Evolutionary conservation across 2,888 invertebrate species (phyloP).

Genomic region (Nomada flava): DNA sequence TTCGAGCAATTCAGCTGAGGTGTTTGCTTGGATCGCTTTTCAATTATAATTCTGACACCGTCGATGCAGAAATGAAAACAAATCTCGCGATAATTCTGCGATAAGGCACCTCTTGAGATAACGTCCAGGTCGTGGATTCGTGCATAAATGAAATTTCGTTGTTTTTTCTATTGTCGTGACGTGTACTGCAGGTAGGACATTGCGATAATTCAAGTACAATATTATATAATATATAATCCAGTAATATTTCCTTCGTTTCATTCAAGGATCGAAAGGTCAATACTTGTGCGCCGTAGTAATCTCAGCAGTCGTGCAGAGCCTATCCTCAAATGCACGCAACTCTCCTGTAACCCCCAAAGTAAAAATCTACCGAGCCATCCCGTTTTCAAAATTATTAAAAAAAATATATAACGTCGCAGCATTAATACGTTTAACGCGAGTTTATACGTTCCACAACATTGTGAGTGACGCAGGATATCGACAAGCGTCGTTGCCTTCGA

Average conservation of each 20-base stretch:
- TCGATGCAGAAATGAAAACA: constrained; percentile 49
- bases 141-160: constrained; percentile 24
- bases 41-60: constrained; percentile 28
- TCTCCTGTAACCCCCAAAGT: too few species aligned
- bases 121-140: constrained; percentile 16
- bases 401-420: too few species aligned
- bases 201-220: too few species aligned
- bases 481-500: too few species aligned
- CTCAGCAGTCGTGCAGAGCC: not conserved
- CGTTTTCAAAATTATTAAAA: too few species aligned
- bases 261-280: not conserved
- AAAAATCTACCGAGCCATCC: too few species aligned
- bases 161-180: not conserved
- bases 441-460: too few species aligned
- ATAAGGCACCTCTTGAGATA: constrained; percentile 44
- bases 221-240: too few species aligned
- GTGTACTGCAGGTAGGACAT: too few species aligned
- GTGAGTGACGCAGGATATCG: too few species aligned
- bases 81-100: constrained; percentile 31
- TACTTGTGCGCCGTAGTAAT: not conserved
- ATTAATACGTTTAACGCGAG: too few species aligned
- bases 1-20: not conserved
- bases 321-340: not conserved
- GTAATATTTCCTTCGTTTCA: not conserved
- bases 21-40: constrained; percentile 31